Evolutionary conservation across 2,797 vertebrate genomes (phyloP), one percentile per base, ranked within the genome.

Genomic region (Sebastes kiyomatsui): DNA sequence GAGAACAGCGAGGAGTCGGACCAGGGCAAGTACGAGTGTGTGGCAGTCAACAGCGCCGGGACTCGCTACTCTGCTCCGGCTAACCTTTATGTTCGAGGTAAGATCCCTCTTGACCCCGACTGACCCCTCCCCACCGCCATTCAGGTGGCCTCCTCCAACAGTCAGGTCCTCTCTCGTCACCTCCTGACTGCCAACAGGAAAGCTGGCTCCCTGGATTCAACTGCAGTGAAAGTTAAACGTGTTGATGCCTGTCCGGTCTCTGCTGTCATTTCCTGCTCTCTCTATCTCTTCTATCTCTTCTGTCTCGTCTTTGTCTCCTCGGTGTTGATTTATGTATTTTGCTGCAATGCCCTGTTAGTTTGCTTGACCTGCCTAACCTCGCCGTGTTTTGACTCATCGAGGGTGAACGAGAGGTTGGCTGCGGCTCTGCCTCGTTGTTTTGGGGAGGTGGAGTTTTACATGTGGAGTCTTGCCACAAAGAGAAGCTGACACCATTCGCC

Each of bases 1-100:
- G 98, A 99, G 92, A 98, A 97, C 96, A 99, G 98, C 0, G 98
- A 99, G 90, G 98, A 99, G 88, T 97, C 97, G 0, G 98, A 99
- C 96, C 98, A 99, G 95, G 98, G 98, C 89, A 99, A 99, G 96
- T 99, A 99, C 1, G 98, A 99, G 91, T 99, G 98, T 60, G 97
- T 99, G 89, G 98, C 98, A 16, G 97, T 97, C 89, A 99, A 99
- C 97, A 97, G 96, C 0, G 97, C 97, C 1, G 98, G 98, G 92
- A 99, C 97, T 20, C 97, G 98, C 84, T 99, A 99, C 94, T 99
- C 98, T 0, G 97, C 98, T 79, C 98, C 98, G 0, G 98, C 98
- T 22, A 99, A 99, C 92, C 98, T 99, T 86, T 99, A 99, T 28
- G 98, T 99, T 82, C 95, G 98, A 98, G 98, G 98, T 99, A 98